These are phyloP conservation scores for Botia almorhae DNA, from an alignment of 2,797 vertebrate genomes.

Conservation along the genomic window DNA sequence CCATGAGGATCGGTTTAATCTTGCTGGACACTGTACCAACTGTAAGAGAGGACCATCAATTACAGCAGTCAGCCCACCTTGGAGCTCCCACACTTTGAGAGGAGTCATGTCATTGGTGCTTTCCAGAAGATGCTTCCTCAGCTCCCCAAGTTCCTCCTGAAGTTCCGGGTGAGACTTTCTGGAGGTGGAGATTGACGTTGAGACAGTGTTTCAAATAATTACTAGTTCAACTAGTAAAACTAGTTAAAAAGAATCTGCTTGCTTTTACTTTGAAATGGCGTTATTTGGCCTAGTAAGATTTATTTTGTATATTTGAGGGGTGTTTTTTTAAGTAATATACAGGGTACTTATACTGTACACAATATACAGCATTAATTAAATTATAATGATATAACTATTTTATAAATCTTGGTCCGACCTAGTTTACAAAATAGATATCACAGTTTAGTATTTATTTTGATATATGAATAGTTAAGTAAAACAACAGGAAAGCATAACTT, in stretches of 20 bases:
- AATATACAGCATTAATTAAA: too few species aligned
- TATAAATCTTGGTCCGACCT: too few species aligned
- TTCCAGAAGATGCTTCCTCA: conserved; percentile 90
- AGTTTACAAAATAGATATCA: too few species aligned
- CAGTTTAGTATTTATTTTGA: too few species aligned
- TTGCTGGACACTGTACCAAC: not conserved
- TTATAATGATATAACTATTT: too few species aligned
- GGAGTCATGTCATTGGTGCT: conserved; percentile 88
- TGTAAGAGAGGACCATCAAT: conserved; percentile 38
- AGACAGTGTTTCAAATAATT: not conserved
- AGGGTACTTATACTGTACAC: too few species aligned
- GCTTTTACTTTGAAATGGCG: not conserved
- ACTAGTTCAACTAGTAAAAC: not conserved
- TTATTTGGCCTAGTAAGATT: not conserved
- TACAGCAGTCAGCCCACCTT: conserved; percentile 79
- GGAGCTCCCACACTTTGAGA: conserved; percentile 96
- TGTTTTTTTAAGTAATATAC: too few species aligned
- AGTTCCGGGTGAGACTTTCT: conserved; percentile 89
- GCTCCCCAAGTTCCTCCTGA: conserved; percentile 81
- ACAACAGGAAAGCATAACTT: too few species aligned
- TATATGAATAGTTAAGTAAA: too few species aligned
- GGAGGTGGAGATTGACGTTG: not conserved
- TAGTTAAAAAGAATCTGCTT: not conserved
- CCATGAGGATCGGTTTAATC: conserved; percentile 29
- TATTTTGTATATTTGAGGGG: not conserved